Evolutionary conservation across 2,797 vertebrate species (phyloP).

Genomic region (Zenarchopterus dispar): DNA sequence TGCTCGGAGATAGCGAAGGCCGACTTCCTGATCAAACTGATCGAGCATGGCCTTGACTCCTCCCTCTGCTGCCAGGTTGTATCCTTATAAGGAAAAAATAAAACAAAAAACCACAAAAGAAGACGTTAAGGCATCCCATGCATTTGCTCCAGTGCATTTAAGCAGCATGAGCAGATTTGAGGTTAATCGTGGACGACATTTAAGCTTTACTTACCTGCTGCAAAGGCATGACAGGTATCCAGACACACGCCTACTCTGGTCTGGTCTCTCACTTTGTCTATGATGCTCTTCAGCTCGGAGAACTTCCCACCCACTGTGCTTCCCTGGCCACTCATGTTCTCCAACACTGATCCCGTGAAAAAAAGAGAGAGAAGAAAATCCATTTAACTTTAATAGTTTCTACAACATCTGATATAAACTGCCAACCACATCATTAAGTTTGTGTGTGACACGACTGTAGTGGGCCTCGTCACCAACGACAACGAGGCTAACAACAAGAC

Average conservation of each 20-base stretch:
- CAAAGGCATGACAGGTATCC: slow-evolving; percentile 85
- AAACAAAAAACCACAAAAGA: not conserved
- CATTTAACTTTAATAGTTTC: too few relatives aligned
- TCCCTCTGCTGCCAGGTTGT: slow-evolving; percentile 78
- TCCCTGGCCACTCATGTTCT: slow-evolving; percentile 88
- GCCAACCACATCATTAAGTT: too few relatives aligned
- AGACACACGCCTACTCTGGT: slow-evolving; percentile 82
- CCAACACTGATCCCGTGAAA: slow-evolving; percentile 71
- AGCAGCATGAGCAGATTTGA: not conserved
- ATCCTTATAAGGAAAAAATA: slow-evolving; percentile 69
- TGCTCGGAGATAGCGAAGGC: slow-evolving; percentile 80
- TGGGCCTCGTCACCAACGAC: too few relatives aligned
- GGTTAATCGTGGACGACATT: not conserved
- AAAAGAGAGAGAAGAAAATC: not conserved
- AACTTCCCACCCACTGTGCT: slow-evolving; percentile 82
- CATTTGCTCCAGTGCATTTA: not conserved
- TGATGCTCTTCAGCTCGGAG: slow-evolving; percentile 81
- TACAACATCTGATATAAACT: too few relatives aligned
- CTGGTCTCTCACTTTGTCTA: slow-evolving; percentile 82
- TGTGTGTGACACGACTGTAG: too few relatives aligned
- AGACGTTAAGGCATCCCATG: not conserved
- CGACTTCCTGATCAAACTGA: slow-evolving; percentile 81
- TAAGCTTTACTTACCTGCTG: slow-evolving; percentile 72
- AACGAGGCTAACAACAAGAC: too few relatives aligned
- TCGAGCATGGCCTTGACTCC: slow-evolving; percentile 81